Evolutionary conservation across 2,888 invertebrate species (phyloP), one percentile per base, ranked within the genome.

Genomic region (Hydropsyche betteni): DNA sequence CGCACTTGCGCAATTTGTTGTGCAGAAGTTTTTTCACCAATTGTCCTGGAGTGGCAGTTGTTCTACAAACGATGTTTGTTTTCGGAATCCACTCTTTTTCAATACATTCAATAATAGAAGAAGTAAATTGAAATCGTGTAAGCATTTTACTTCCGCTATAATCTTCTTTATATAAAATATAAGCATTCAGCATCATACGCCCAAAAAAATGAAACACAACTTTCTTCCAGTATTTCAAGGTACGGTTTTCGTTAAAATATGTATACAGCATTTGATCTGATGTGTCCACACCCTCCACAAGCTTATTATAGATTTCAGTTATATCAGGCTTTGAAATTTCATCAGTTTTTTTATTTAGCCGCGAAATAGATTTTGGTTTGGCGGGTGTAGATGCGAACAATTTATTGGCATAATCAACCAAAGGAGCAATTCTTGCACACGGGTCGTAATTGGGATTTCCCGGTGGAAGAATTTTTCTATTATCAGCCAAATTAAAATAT

Each of bases 211-310:
- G 80, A 78, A 81, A 80, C 51, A 78, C 79, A 68, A 81, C 79
- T 77, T 81, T 81, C 69, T 81, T 81, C 80, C 80, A 81, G 78
- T 76, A 81, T 79, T 81, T 80, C 10, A 80, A 36, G 5, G 79
- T 74, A 77, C 79, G 79, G 76, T 80, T 69, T 79, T 81, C 80
- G 74, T 81, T 81, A 53, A 81, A 79, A 68, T 81, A 81, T 6
- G 75, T 69, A 69, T 79, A 81, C 33, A 80, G 58, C 80, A 81
- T 81, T 77, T 79, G 80, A 64, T 81, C 81, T 64, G 80, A 81
- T 69, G 78, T 78, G 77, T 81, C 80, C 52, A 81, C 77, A 52
- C 80, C 80, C 68, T 80, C 80, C 81, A 81, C 80, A 61, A 76
- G 79, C 76, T 78, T 79, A 68, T 81, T 80, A 75, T 80, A 81